Conservation (phyloP, 2,113 vertebrate species). For the Misgurnus mizolepis region DNA sequence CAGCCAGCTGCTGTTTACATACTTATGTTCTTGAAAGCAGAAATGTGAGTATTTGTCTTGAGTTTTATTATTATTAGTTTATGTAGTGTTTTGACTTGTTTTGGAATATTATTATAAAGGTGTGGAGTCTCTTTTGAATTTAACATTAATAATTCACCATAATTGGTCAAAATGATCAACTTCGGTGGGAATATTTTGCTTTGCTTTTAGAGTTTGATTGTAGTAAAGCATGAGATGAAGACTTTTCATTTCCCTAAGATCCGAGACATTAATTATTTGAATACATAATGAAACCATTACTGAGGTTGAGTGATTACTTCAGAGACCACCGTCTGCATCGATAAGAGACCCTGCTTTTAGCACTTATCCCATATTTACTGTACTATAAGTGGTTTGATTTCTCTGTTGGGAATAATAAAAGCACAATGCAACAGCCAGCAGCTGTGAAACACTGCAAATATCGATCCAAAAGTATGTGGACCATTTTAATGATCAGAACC, state of each 20-base stretch:
- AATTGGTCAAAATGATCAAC: no score
- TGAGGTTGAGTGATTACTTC: background rate
- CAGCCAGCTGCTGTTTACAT: constrained; percentile 25
- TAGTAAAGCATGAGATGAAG: background rate
- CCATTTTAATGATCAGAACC: no score
- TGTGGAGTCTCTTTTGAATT: no score
- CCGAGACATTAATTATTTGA: background rate
- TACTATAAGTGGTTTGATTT: background rate
- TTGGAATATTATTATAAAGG: no score
- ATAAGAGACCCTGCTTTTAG: background rate
- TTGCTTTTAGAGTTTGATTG: background rate
- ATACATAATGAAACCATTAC: background rate
- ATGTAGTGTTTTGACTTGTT: no score
- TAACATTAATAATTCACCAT: no score
- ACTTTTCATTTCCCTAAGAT: background rate
- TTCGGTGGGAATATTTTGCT: no score
- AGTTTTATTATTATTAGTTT: background rate
- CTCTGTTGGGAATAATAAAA: background rate
- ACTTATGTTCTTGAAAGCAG: constrained; percentile 20
- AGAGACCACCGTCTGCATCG: background rate
- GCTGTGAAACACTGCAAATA: background rate
- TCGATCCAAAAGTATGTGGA: background rate
- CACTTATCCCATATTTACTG: constrained; percentile 1
- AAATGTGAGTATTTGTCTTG: background rate
- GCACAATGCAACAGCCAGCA: background rate